Evolutionary conservation across 2,888 invertebrate species (phyloP), one percentile per base, ranked within the genome.

Genomic region (Dicyrtomina minuta): DNA sequence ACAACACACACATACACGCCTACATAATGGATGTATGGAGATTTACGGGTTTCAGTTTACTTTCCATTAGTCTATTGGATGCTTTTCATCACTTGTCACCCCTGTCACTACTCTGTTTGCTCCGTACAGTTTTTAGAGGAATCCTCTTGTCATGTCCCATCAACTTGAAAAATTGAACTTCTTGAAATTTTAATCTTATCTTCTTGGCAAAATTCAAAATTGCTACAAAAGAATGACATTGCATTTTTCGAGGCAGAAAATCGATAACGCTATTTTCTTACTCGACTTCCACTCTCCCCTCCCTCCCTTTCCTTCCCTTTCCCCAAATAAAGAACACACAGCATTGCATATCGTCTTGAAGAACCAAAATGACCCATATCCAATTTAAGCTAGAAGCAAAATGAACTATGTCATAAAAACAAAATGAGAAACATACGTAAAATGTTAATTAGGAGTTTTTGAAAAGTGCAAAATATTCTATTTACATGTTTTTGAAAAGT

Each of bases 51-150:
- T 39, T 59, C 49, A 67, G 67, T 67, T 67, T 67, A 67, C 67
- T 67, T 67, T 67, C 67, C 67, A 67, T 67, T 67, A 67, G 59
- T 67, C 66, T 66, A 66, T 67, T 59, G 49, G 59, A 59, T 58
- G 59, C 67, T 67, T 67, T 67, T 59, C 67, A 67, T 67, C 67
- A 67, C 59, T 67, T 67, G 67, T 67, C 67, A 67, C 59, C 49
- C 59, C 39, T 67, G 58, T 67, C 59, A 46, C 59, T 67, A n/a
- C 39, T 41, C 59, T 59, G 46, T 59, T 59, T 59, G 49, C 46
- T 67, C 49, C 58, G 59, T 33, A 59, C 24, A 46, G 49, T 46
- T 51, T 64, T 64, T 49, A 51, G 27, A 51, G 64, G 64, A 64
- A 64, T 67, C 59, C 49, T 58, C 67, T 46, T 59, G 67, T 59